A percentile compares a stretch with the other conserved stretches of the same genome.
These are phyloP conservation scores for Erythrolamprus reginae DNA, from an alignment of 2,113 vertebrate genomes.

Conservation along the genomic window DNA sequence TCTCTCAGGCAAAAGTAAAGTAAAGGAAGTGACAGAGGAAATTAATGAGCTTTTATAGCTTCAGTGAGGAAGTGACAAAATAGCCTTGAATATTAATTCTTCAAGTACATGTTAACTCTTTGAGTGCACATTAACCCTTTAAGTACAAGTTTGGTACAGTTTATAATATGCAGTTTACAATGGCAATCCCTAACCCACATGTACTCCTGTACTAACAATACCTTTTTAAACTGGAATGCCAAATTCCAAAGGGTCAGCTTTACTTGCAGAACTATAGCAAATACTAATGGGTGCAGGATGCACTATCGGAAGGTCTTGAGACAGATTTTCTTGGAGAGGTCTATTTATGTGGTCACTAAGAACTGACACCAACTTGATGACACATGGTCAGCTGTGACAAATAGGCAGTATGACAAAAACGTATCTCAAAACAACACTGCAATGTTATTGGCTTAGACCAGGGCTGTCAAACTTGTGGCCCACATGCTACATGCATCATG, in stretches of 20 bases:
- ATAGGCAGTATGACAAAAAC: background rate
- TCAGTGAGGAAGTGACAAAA: too few relatives aligned
- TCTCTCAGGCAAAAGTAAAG: too few relatives aligned
- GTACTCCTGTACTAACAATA: too few relatives aligned
- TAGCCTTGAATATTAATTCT: too few relatives aligned
- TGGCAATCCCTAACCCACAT: too few relatives aligned
- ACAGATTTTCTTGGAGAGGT: background rate
- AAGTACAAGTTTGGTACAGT: too few relatives aligned
- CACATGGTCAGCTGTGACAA: background rate
- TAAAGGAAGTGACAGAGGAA: too few relatives aligned
- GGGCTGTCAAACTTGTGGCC: too few relatives aligned
- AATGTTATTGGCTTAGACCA: background rate
- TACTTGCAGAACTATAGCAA: background rate
- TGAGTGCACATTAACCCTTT: too few relatives aligned
- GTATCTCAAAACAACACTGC: background rate
- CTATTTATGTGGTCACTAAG: background rate
- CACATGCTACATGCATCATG: rapidly evolving
- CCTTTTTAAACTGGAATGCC: background rate
- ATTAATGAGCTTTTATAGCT: too few relatives aligned
- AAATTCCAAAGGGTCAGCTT: background rate
- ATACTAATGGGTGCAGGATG: background rate
- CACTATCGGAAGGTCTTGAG: background rate
- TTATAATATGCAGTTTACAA: too few relatives aligned
- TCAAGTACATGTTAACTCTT: too few relatives aligned
- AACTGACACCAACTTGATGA: background rate